Evolutionary conservation across 2,797 vertebrate genomes (phyloP), one percentile per base, ranked within the genome.

Genomic region (Anguilla pacifica): DNA sequence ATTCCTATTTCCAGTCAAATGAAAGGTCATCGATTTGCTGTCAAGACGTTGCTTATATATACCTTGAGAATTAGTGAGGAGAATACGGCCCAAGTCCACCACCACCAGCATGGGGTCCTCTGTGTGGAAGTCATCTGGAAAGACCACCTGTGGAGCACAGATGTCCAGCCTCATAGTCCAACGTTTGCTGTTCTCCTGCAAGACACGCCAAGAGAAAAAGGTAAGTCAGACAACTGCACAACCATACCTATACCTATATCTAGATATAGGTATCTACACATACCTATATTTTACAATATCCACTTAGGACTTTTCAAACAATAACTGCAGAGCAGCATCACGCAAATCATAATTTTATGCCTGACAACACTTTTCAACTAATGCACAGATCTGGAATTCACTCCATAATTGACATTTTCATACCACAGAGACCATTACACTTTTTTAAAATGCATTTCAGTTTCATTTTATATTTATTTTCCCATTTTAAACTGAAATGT

Each of bases 131-230:
- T 99, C 98, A 93, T 99, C 98, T 0, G 98, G 99, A 84, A 99
- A 99, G 91, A 99, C 97, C 92, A 99, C 97, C 90, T 99, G 98
- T 90, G 98, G 99, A 46, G 99, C 99, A 90, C 97, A 98, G 91
- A 99, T 99, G 94, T 99, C 98, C 89, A 99, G 93, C 91, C 97
- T 97, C 95, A 99, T 97, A 0, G 97, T 98, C 99, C 99, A 99
- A 17, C 97, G 97, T 90, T 98, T 98, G 93, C 97, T 97, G 92
- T 98, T 99, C 91, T 99, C 98, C 99, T 99, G 88, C 4, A 86
- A 87, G 19, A 31, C 17, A 35, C 85, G 70, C 43, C 25, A 28
- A 86, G n/a, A 49, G 84, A 86, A 53, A 72, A 74, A 2, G 74
- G 77, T 15, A 83, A 84, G 59, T 28, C 25, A 35, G 10, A 82